Evolutionary conservation across 2,113 vertebrate species (phyloP), one percentile per base, ranked within the genome.

Genomic region (Ranitomeya variabilis): DNA sequence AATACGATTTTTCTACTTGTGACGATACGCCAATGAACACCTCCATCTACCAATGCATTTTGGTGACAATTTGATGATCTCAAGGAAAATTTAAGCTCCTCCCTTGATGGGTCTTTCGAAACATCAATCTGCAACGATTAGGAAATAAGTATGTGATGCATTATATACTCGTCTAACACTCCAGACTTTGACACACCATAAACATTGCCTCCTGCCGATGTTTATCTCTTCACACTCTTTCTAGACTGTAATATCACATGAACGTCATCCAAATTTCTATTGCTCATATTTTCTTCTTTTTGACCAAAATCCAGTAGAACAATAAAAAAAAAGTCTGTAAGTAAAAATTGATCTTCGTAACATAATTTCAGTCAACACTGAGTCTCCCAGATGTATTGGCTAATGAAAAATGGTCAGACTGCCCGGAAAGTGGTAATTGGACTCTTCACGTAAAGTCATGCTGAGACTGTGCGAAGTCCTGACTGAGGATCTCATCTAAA

Each of bases 251-350:
- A 60, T 76, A 74, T 76, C 60, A 59, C 74, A 59, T 74, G 74
- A 51, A 55, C 19, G 26, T 16, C 13, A 45, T 86, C 85, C 85
- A 86, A 73, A 86, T 66, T 60, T 86, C 77, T 77, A 77, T 77
- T 59, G 67, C 45, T 60, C 2, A 9, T 64, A 64, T 87, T 80
- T 54, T 80, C 64, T 80, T 23, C 76, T 52, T 80, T 69, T 80
- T 67, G 86, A 80, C 23, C 12, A 9, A 31, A 87, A 18, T 87
- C 86, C 86, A 87, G 52, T 19, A 79, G 54, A 80, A 57, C 18
- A 80, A 76, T 10, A 52, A 21, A 76, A 52, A 52, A 31, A 76
- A 76, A 31, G 18, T n/a, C 51, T 15, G 6, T 16, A 23, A 15
- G 21, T 14, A 76, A 19, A 74, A 76, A 86, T 45, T 86, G 18